Base-by-base conservation (phyloP, 2,888 invertebrate genomes). In the Chorisops tibialis region DNA sequence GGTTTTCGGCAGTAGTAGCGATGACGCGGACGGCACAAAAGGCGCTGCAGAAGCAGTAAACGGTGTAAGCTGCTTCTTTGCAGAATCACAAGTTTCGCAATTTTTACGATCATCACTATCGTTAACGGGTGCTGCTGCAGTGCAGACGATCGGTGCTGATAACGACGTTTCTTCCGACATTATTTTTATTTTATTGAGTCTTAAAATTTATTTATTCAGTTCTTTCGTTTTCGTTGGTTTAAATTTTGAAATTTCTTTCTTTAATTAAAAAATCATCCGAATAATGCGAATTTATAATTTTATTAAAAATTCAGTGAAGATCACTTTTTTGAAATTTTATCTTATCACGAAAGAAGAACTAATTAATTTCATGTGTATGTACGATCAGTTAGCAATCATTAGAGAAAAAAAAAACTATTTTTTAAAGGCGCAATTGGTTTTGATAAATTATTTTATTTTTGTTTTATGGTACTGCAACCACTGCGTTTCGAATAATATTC, bases 1-100 rank as follows among this genome's bases (percentile, higher is more conserved):
- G 4, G 63, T 65, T 58, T 61, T 63, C 41, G 65, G 51, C 22
- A 37, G 19, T 16, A 24, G 16, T 47, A 45, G 60, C 37, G 54
- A 21, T 16, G 47, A 14, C 19, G 18, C 16, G 35, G 39, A 49
- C 22, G 49, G 39, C 37, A 37, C 48, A 16, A 24, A 43, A 58
- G 45, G 35, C 47, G 43, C 45, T 58, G 45, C 47, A 59, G 39
- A 47, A 59, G 59, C 47, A 47, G 49, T 59, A 18, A 30, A 49
- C 48, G 59, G 52, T 14, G 30, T 11, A 14, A 6, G 14, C 18
- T 54, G 54, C 30, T 56, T 43, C 41, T 14, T 21, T 54, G 22
- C 22, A 14, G 39, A 14, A n/a, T 21, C 21, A 11, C 19, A 43
- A 6, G 16, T n/a, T 22, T 18, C 39, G 14, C 16, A 39, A 43